Percentiles rank a stretch among this genome's conserved stretches.
phyloP scores from a whole-genome alignment of 2,888 invertebrate species.

The Diaphora mendica region DNA sequence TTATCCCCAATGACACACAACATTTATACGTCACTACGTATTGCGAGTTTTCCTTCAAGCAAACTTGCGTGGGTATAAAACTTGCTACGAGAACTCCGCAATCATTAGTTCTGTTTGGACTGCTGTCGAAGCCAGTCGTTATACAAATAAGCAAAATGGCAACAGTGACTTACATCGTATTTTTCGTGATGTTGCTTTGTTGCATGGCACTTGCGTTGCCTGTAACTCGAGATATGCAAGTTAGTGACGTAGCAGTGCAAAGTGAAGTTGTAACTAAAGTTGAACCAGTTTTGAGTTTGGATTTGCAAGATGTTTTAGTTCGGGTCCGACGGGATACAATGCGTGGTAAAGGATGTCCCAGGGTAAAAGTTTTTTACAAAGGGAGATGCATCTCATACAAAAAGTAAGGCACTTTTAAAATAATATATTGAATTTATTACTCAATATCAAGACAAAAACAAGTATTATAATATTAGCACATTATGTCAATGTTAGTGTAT shows the following conservation, averaged over 20 bases:
- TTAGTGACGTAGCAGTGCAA: background rate
- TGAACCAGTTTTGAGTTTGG: background rate
- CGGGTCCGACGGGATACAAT: background rate
- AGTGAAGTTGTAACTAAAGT: background rate
- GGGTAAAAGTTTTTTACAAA: background rate
- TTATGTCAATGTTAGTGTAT: no score
- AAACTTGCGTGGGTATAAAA: slow-evolving; percentile 10
- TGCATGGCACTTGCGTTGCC: slow-evolving; percentile 5
- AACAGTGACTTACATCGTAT: background rate
- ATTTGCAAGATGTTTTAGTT: background rate
- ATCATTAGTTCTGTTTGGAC: background rate
- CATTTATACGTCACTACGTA: slow-evolving; percentile 6
- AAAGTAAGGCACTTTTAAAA: background rate
- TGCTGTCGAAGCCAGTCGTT: background rate
- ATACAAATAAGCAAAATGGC: slow-evolving; percentile 1
- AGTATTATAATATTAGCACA: no score
- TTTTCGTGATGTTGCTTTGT: background rate
- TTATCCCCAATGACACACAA: background rate
- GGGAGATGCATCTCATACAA: background rate
- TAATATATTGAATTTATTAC: background rate
- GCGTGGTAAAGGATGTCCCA: background rate
- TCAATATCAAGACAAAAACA: background rate
- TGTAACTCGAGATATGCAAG: slow-evolving; percentile 2
- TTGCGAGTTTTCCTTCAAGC: background rate
- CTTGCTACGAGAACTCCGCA: background rate